Percentiles rank a stretch among this genome's conserved stretches.
phyloP scores from a whole-genome alignment of 2,888 invertebrate species.

The Gnatocerus cornutus region DNA sequence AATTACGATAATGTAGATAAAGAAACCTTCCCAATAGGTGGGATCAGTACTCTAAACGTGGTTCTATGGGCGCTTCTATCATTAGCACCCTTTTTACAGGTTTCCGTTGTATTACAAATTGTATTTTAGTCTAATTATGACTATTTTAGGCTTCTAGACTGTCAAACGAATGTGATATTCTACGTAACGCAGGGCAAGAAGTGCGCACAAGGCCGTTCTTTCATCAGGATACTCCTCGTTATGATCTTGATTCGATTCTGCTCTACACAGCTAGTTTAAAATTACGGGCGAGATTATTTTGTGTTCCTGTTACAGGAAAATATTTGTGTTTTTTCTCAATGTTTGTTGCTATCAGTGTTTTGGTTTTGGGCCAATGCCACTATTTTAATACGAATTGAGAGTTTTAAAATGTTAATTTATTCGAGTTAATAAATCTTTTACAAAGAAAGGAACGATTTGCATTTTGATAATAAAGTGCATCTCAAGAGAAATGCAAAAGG shows the following conservation, averaged over 20 bases:
- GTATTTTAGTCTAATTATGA: constrained; percentile 12
- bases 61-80: constrained; percentile 79
- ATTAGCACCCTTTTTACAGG: constrained; percentile 82
- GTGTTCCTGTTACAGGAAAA: constrained; percentile 81
- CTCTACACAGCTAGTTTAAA: constrained; percentile 84
- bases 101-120: constrained; percentile 57
- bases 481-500: too few species aligned
- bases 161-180: constrained; percentile 80
- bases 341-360: constrained; percentile 74
- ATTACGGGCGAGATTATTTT: constrained; percentile 83
- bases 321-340: constrained; percentile 80
- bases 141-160: constrained; percentile 81
- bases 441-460: not conserved
- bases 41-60: constrained; percentile 77
- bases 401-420: constrained; percentile 15
- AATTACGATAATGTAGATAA: constrained; percentile 76
- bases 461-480: too few species aligned
- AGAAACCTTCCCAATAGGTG: constrained; percentile 75
- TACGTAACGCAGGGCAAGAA: constrained; percentile 86
- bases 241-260: constrained; percentile 84
- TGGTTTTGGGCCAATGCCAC: constrained; percentile 84
- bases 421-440: constrained; percentile 1
- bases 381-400: constrained; percentile 67
- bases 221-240: constrained; percentile 84
- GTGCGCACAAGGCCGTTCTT: constrained; percentile 85